phyloP scores from a whole-genome alignment of 2,797 vertebrate species.

The Selene dorsalis region DNA sequence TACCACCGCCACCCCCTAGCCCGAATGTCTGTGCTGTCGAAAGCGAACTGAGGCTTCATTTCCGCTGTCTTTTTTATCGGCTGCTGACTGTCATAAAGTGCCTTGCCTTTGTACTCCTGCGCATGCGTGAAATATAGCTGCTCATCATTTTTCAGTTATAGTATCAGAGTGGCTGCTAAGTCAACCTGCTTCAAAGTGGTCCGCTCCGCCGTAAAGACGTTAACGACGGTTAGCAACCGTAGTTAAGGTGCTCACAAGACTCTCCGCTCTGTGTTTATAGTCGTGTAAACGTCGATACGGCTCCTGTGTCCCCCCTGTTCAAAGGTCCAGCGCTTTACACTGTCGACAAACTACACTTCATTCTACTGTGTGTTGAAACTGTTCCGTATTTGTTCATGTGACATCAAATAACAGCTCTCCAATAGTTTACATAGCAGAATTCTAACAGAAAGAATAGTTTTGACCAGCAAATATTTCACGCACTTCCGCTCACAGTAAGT shows the following conservation, averaged over 20 bases:
- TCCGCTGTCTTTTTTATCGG: slow-evolving; percentile 73
- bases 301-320: slow-evolving; percentile 43
- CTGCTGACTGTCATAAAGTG: slow-evolving; percentile 78
- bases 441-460: not conserved
- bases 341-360: not conserved
- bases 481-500: slow-evolving; percentile 57
- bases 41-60: slow-evolving; percentile 56
- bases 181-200: not conserved
- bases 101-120: slow-evolving; percentile 87
- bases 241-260: not conserved
- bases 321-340: slow-evolving; percentile 30
- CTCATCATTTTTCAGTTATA: slow-evolving; percentile 64
- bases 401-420: not conserved
- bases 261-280: not conserved
- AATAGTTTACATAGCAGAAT: not conserved
- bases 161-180: slow-evolving; percentile 19
- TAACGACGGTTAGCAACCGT: accelerated
- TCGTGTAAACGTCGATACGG: slow-evolving; percentile 20
- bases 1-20: not conserved
- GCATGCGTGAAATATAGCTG: slow-evolving; percentile 87
- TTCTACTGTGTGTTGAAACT: no score
- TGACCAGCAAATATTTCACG: not conserved
- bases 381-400: not conserved
- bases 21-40: slow-evolving; percentile 20
- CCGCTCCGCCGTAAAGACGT: accelerated